phyloP scores from a whole-genome alignment of 2,888 invertebrate species.

The Aleiodes leptofemur region DNA sequence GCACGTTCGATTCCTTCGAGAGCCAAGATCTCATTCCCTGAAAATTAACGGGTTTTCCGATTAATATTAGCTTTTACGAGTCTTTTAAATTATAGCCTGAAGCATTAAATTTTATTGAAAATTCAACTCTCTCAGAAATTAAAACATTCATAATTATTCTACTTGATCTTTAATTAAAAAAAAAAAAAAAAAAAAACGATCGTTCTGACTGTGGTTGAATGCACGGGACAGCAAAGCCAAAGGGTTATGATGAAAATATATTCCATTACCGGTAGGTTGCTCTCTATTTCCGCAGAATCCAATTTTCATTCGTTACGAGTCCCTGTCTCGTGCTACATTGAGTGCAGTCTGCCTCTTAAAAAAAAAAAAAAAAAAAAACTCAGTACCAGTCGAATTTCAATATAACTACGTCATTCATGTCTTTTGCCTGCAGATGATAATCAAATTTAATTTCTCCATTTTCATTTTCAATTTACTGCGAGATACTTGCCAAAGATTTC shows the following conservation, averaged over 20 bases:
- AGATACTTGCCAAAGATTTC: no score
- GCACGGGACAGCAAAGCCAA: slow-evolving; percentile 37
- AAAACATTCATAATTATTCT: slow-evolving; percentile 54
- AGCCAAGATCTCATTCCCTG: slow-evolving; percentile 33
- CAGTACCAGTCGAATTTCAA: slow-evolving; percentile 14
- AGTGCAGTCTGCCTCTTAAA: slow-evolving; percentile 37
- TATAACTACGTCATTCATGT: slow-evolving; percentile 2
- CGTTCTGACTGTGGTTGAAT: slow-evolving; percentile 51
- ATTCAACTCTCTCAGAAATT: slow-evolving; percentile 23
- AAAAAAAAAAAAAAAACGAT: slow-evolving; percentile 15
- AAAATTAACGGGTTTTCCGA: neutral
- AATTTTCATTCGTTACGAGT: slow-evolving; percentile 58
- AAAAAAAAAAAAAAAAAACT: slow-evolving; percentile 33
- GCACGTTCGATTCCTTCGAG: slow-evolving; percentile 51
- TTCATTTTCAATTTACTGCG: neutral
- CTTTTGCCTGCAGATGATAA: slow-evolving; percentile 6
- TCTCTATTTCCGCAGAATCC: slow-evolving; percentile 53
- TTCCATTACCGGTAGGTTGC: slow-evolving; percentile 53
- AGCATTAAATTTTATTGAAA: slow-evolving; percentile 14
- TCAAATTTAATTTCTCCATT: slow-evolving; percentile 19
- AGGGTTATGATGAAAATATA: slow-evolving; percentile 49
- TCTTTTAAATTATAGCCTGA: neutral
- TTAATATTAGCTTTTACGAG: slow-evolving; percentile 8
- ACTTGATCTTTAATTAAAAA: slow-evolving; percentile 50
- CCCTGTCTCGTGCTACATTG: slow-evolving; percentile 13